Base-by-base conservation (phyloP, 1,140 invertebrate genomes). In the Drosophila ogumai region DNA sequence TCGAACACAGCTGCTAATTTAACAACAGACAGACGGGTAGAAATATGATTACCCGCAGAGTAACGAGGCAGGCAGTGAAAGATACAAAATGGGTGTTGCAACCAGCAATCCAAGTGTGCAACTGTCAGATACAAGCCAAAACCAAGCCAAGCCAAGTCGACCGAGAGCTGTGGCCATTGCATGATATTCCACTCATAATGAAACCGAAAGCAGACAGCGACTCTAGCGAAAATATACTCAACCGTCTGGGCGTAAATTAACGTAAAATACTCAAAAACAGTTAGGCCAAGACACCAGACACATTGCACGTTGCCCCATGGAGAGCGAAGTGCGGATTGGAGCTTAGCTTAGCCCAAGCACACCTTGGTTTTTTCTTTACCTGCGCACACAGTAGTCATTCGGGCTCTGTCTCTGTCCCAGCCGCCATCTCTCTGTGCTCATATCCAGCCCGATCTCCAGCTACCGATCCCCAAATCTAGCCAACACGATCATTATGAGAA, bases 81-180 rank as follows among this genome's bases (percentile, higher is more conserved):
- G 63, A 84, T 81, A 82, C 82, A 87, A 85, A 86, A 86, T 58
- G 72, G 76, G 76, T 86, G 82, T 86, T 82, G 82, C 82, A 85
- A 85, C 76, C 65, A 46, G 32, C 72, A 75, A 43, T 43, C 60
- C 46, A 55, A 66, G 67, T 74, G 69, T 84, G 81, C 76, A 76
- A 75, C 72, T 75, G 66, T 32, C 65, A 74, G 55, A 55, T 63
- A 58, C 68, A 63, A 61, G 44, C 72, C 44, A 43, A 32, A 46
- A 28, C 60, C 22, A 50, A 47, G 72, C 58, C 71, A 50, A 41
- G 54, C 25, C 55, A 56, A 60, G 19, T 34, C 40, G 49, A 47
- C 55, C 57, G 64, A 52, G 43, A 8, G 43, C 41, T 13, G 28
- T 43, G 28, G 43, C 50, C 59, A 38, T 86, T 86, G 82, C 78